Conservation (phyloP, 2,797 vertebrate genomes). For the Cichlasoma orientale region DNA sequence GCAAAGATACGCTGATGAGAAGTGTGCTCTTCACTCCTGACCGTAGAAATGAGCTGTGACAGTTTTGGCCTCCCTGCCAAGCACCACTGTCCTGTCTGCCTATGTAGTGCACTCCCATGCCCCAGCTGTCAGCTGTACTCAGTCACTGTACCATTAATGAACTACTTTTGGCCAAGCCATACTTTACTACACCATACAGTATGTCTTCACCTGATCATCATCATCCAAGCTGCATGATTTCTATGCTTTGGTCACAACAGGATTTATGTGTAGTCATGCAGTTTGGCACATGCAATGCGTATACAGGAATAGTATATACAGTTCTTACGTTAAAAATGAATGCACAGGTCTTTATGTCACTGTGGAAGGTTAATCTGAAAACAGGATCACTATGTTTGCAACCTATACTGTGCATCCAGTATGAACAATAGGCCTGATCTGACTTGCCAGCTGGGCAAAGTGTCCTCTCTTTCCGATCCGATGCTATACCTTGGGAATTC, state of each 20-base stretch:
- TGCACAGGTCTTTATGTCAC: background rate
- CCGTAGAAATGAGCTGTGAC: slow-evolving; percentile 70
- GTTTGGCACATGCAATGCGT: background rate
- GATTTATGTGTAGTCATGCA: background rate
- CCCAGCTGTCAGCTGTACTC: slow-evolving; percentile 80
- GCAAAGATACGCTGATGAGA: slow-evolving; percentile 70
- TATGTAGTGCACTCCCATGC: slow-evolving; percentile 60
- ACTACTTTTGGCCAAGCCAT: slow-evolving; percentile 63
- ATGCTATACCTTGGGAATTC: slow-evolving; percentile 68
- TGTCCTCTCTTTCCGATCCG: slow-evolving; percentile 43
- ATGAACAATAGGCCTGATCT: slow-evolving; percentile 31
- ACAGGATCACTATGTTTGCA: slow-evolving; percentile 2
- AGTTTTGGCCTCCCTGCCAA: slow-evolving; percentile 76
- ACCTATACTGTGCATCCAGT: background rate
- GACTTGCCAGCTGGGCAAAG: slow-evolving; percentile 56
- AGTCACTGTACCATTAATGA: slow-evolving; percentile 68
- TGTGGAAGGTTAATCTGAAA: background rate
- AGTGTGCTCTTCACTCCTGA: slow-evolving; percentile 59
- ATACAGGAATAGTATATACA: background rate
- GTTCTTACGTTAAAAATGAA: background rate
- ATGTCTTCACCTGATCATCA: slow-evolving; percentile 14
- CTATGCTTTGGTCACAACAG: background rate
- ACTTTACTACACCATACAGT: slow-evolving; percentile 13
- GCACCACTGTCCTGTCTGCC: slow-evolving; percentile 67
- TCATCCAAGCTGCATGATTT: slow-evolving; percentile 8